Percentiles rank a stretch among this genome's conserved stretches.
phyloP scores from a whole-genome alignment of 2,888 invertebrate species.

The Ganaspis brasiliensis region DNA sequence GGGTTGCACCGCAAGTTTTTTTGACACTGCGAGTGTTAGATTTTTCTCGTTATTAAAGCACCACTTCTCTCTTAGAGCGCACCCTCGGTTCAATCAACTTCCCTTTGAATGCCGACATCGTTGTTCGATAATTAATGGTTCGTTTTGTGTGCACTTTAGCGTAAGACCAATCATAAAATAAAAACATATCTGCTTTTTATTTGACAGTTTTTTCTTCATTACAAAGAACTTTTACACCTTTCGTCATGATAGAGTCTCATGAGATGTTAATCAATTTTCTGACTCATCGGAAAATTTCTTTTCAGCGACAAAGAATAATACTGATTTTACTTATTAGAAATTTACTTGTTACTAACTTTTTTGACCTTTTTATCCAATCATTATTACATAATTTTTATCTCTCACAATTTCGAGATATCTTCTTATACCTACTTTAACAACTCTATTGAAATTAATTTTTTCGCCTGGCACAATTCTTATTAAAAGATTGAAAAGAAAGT shows the following conservation, averaged over 20 bases:
- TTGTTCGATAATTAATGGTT: conserved; percentile 41
- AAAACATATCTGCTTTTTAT: conserved; percentile 21
- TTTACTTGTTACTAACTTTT: too few relatives aligned
- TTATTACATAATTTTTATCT: too few relatives aligned
- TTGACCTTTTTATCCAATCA: too few relatives aligned
- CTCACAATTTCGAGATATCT: background rate
- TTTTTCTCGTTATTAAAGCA: conserved; percentile 38
- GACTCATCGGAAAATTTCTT: too few relatives aligned
- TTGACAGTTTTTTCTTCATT: background rate
- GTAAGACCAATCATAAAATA: conserved; percentile 33
- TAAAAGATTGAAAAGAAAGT: background rate
- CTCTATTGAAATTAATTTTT: background rate
- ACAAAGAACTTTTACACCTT: too few relatives aligned
- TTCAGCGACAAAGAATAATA: too few relatives aligned
- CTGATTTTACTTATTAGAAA: too few relatives aligned
- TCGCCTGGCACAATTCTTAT: background rate
- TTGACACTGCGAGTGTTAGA: conserved; percentile 41
- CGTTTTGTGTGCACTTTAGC: conserved; percentile 32
- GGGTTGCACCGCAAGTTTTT: conserved; percentile 37
- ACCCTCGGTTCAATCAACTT: conserved; percentile 33
- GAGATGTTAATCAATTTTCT: too few relatives aligned
- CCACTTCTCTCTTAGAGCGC: conserved; percentile 23
- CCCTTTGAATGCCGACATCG: conserved; percentile 40
- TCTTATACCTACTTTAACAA: background rate
- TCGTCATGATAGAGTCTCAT: too few relatives aligned